Percentiles rank a stretch among this genome's conserved stretches.
phyloP scores from a whole-genome alignment of 2,113 vertebrate genomes.

The Pelvicachromis taeniatus region DNA sequence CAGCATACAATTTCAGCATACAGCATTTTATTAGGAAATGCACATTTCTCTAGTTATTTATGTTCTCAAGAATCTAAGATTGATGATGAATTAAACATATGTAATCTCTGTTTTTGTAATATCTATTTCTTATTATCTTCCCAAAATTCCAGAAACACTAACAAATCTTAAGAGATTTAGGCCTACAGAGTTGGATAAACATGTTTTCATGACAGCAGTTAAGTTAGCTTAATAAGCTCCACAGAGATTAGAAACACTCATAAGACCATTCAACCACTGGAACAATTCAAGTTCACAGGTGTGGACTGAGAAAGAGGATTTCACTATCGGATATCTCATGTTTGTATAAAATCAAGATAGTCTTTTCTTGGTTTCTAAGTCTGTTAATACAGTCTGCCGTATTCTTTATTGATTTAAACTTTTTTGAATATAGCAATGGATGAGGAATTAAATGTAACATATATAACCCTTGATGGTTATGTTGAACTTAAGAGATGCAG shows the following conservation, averaged over 20 bases:
- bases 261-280: background rate
- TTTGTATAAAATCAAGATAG: background rate
- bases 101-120: background rate
- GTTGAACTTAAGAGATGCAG: background rate
- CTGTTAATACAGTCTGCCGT: background rate
- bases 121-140: background rate
- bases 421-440: background rate
- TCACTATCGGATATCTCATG: background rate
- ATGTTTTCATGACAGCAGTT: background rate
- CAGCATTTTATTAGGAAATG: too few relatives aligned
- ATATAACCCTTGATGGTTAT: background rate
- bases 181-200: background rate
- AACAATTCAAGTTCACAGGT: background rate
- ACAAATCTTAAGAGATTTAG: background rate
- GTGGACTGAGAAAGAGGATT: background rate
- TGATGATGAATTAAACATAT: too few relatives aligned
- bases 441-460: background rate
- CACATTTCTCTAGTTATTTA: too few relatives aligned
- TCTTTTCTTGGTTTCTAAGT: background rate
- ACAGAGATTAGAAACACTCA: background rate
- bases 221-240: background rate
- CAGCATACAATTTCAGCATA: too few relatives aligned
- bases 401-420: background rate
- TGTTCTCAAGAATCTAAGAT: background rate
- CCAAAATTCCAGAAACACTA: background rate